phyloP scores from a whole-genome alignment of 2,888 invertebrate genomes.

The Dicyrtomina minuta region DNA sequence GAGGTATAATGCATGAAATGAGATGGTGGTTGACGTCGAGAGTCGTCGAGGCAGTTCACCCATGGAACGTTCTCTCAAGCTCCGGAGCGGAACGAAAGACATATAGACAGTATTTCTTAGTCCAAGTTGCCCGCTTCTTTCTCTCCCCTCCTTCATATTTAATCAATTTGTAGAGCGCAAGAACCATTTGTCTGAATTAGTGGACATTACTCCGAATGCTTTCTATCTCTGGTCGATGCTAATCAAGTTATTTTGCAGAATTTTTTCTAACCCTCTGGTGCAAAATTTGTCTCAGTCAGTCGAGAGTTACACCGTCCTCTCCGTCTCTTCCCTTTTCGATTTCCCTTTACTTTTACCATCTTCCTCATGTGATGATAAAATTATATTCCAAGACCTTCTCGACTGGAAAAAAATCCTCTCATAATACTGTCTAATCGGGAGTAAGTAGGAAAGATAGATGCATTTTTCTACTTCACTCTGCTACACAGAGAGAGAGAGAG shows the following conservation, averaged over 20 bases:
- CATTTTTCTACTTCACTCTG: not conserved
- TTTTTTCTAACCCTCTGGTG: conserved; percentile 54
- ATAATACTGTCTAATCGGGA: too few relatives aligned
- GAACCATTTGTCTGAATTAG: conserved; percentile 55
- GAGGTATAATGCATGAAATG: conserved; percentile 28
- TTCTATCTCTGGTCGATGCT: conserved; percentile 46
- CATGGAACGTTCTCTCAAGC: not conserved
- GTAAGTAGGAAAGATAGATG: not conserved
- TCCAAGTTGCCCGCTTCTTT: conserved; percentile 1
- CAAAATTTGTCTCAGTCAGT: conserved; percentile 54
- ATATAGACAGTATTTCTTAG: conserved; percentile 1
- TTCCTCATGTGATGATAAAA: not conserved
- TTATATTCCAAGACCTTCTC: not conserved
- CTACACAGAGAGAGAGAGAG: not conserved
- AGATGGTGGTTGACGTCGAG: conserved; percentile 18
- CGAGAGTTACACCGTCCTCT: conserved; percentile 19
- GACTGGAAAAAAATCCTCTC: conserved; percentile 6
- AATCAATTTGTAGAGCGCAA: conserved; percentile 54
- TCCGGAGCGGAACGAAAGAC: conserved; percentile 5
- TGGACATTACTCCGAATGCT: conserved; percentile 51
- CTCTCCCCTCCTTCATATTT: conserved; percentile 51
- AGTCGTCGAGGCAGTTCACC: conserved; percentile 7
- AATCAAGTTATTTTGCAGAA: conserved; percentile 50
- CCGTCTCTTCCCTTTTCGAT: too few relatives aligned
- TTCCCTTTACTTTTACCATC: not conserved